Base-by-base conservation (phyloP, 2,888 invertebrate species). In the Capitulum mitella region DNA sequence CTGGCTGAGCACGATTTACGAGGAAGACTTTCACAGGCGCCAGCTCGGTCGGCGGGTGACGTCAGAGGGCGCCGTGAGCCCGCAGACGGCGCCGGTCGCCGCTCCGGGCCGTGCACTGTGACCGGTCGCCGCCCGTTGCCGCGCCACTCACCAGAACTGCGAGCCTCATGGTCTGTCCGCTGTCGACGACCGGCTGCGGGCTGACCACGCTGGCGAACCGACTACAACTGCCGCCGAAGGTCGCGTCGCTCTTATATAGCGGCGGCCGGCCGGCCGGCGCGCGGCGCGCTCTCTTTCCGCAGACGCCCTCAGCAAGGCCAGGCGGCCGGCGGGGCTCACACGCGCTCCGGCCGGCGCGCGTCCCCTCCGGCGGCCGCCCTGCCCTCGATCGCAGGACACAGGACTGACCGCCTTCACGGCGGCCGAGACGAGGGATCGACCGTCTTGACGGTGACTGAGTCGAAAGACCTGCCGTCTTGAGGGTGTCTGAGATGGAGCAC, bases 301-400 rank as follows among this genome's bases (percentile, higher is more conserved):
- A 22, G 70, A 12, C 70, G 70, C 70, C 70, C 16, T 16, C 19
- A 70, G 70, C 70, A 70, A 58, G 58, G 58, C 29, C 58, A 70
- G 70, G 64, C 64, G 34, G 34, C 32, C 64, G 32, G 2, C 19
- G 34, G 64, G 19, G 5, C 32, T 16, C 34, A 58, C 58, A 34
- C 64, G 64, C 64, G 26, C 29, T 10, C 37, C 26, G 37, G 40
- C 22, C 14, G 26, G 22, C 8, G 37, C 40, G 10, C 26, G 37
- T 40, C 12, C 70, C 37, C 29, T 10, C n/a, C n/a, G 10, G 58
- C 58, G n/a, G n/a, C n/a, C n/a, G 58, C 58, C n/a, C n/a, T 58
- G 58, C 58, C 58, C 58, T 58, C n/a, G n/a, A 26, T 12, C 34
- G n/a, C n/a, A n/a, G n/a, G n/a, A n/a, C n/a, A n/a, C n/a, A n/a